Conservation (phyloP, 2,113 vertebrate genomes). For the Elephantulus edwardii region DNA sequence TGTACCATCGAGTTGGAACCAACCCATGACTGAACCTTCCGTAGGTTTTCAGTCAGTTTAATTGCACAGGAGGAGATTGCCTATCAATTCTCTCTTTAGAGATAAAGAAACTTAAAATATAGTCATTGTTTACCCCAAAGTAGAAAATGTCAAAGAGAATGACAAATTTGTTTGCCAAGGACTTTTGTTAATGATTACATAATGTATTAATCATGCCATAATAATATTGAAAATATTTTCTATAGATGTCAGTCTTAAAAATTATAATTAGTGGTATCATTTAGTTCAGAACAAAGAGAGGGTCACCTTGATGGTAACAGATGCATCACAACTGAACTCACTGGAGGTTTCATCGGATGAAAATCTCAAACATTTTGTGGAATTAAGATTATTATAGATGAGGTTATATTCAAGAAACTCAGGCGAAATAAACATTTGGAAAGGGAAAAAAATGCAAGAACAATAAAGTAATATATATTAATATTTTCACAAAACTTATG, state of each 20-base stretch:
- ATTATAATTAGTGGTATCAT: neutral
- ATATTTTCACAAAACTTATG: neutral
- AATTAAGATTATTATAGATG: neutral
- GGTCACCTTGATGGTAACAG: rapidly evolving
- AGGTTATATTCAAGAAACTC: neutral
- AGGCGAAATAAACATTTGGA: neutral
- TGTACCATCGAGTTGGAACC: no score
- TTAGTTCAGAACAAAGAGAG: neutral
- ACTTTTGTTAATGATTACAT: conserved; percentile 16
- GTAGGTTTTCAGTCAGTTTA: no score
- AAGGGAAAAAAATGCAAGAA: neutral
- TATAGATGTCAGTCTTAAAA: neutral
- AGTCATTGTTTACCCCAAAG: neutral
- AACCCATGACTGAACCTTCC: no score
- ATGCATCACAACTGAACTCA: rapidly evolving
- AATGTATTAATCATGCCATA: neutral
- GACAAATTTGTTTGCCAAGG: neutral
- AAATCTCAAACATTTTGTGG: neutral
- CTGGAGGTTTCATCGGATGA: neutral
- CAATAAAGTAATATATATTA: neutral
- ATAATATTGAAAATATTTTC: neutral
- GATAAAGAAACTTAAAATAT: neutral
- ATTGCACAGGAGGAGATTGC: no score
- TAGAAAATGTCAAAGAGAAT: neutral
- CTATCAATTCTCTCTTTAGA: no score